phyloP scores from a whole-genome alignment of 2,888 invertebrate species.

The Netelia inedita region DNA sequence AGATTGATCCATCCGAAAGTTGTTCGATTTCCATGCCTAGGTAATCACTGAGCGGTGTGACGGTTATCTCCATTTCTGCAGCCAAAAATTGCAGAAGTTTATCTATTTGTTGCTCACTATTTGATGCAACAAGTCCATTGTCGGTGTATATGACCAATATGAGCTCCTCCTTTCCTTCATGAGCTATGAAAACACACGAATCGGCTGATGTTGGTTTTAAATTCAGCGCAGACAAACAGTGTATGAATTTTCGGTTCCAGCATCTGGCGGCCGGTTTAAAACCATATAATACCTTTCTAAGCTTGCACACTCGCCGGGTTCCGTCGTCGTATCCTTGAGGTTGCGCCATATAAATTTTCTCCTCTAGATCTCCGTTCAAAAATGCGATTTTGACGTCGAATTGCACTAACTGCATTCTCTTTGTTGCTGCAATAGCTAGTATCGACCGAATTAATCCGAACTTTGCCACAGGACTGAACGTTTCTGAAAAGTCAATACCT shows the following conservation, averaged over 20 bases:
- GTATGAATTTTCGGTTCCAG: conserved; percentile 76
- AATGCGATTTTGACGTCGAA: conserved; percentile 75
- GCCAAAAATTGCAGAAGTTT: conserved; percentile 38
- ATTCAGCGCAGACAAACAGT: conserved; percentile 68
- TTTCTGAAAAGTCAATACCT: conserved; percentile 75
- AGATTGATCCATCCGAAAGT: neutral
- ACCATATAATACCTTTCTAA: conserved; percentile 78
- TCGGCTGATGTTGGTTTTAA: conserved; percentile 69
- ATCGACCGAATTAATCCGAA: conserved; percentile 70
- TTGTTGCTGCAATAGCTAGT: conserved; percentile 70
- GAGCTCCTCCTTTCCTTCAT: conserved; percentile 17
- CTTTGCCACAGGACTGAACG: conserved; percentile 75
- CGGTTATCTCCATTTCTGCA: conserved; percentile 32
- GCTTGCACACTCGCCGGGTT: conserved; percentile 73
- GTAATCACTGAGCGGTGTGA: conserved; percentile 35
- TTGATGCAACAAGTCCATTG: conserved; percentile 60
- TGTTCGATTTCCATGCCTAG: conserved; percentile 48
- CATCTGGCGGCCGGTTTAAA: conserved; percentile 78
- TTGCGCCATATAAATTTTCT: conserved; percentile 74
- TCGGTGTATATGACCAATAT: conserved; percentile 62
- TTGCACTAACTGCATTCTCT: conserved; percentile 70
- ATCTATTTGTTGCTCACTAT: conserved; percentile 1
- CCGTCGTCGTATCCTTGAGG: conserved; percentile 73
- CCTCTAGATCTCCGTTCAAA: conserved; percentile 69
- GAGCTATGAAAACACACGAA: conserved; percentile 67